Conservation (phyloP, 2,113 vertebrate species). For the Ictalurus furcatus region DNA sequence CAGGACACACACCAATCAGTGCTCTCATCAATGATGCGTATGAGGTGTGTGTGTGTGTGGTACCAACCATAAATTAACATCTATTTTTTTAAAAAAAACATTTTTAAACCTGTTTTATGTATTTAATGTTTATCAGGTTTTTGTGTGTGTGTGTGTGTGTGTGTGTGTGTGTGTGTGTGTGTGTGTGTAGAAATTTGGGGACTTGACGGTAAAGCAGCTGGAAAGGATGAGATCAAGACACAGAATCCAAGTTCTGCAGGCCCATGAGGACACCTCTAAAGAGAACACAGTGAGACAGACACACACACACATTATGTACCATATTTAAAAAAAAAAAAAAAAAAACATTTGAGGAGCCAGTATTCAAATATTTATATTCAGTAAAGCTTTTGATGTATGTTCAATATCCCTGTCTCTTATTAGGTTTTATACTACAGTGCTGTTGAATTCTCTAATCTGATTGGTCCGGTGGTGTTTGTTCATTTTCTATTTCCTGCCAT, state of each 20-base stretch:
- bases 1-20: conserved; percentile 77
- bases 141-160: neutral
- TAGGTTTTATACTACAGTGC: neutral
- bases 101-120: neutral
- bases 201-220: conserved; percentile 86
- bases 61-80: neutral
- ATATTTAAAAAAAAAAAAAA: neutral
- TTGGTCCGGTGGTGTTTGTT: neutral
- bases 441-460: neutral
- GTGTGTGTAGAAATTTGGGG: conserved; percentile 82
- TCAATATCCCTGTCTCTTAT: neutral
- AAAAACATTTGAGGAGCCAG: neutral
- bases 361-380: too few species aligned
- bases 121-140: neutral
- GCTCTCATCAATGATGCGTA: conserved; percentile 86
- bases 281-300: conserved; percentile 86
- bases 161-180: conserved; percentile 51
- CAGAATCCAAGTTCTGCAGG: conserved; percentile 88
- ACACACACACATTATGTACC: neutral
- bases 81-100: neutral
- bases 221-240: conserved; percentile 89
- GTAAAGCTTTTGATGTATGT: too few species aligned
- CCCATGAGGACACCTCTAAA: conserved; percentile 90
- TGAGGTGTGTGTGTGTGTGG: conserved; percentile 73
- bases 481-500: neutral